Conservation (phyloP, 2,113 vertebrate species). For the Melospiza melodia region DNA sequence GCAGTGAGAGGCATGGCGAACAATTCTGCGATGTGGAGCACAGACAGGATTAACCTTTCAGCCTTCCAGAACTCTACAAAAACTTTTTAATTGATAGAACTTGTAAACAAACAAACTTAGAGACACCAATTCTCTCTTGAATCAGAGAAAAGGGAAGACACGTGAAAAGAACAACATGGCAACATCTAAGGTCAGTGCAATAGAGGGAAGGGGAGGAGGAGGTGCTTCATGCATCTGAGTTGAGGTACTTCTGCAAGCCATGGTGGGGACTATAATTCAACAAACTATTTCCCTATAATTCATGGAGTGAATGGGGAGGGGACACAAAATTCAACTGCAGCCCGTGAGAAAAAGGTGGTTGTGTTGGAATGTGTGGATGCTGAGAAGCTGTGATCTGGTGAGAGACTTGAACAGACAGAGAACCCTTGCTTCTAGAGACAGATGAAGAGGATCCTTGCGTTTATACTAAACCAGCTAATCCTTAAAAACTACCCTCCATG, state of each 20-base stretch:
- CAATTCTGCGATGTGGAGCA: neutral
- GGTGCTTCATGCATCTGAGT: fast-evolving
- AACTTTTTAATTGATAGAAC: neutral
- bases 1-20: neutral
- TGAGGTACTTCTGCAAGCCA: neutral
- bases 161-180: no score
- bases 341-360: neutral
- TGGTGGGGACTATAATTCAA: no score
- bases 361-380: neutral
- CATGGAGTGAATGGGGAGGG: neutral
- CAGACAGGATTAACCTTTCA: neutral
- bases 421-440: neutral
- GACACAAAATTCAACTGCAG: no score
- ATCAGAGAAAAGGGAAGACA: neutral
- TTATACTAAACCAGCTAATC: neutral
- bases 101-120: neutral
- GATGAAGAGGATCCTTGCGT: neutral
- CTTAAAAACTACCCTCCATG: neutral
- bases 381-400: neutral
- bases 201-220: neutral
- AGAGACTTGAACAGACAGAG: neutral
- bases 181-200: neutral
- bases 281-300: neutral
- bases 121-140: neutral
- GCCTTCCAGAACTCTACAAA: neutral